These are phyloP conservation scores for Drosophila cardini DNA, from an alignment of 1,140 invertebrate species.

Conservation along the genomic window DNA sequence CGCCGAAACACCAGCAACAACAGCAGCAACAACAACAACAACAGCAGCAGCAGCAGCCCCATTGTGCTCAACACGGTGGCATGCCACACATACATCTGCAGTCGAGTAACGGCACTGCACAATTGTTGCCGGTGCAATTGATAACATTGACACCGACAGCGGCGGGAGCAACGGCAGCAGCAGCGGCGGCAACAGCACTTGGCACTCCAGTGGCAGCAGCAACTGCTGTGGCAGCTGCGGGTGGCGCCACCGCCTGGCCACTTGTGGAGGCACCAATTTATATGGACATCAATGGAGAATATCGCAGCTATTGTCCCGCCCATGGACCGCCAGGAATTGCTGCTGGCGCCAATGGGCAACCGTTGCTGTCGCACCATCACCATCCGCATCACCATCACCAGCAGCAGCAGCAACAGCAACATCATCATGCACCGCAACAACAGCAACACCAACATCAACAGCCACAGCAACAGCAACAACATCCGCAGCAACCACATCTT, in stretches of 20 bases:
- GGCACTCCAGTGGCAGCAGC: slow-evolving; percentile 30
- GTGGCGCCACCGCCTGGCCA: slow-evolving; percentile 58
- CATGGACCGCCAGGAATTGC: slow-evolving; percentile 72
- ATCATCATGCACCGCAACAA: slow-evolving; percentile 29
- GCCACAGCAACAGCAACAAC: slow-evolving; percentile 44
- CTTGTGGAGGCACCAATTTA: slow-evolving; percentile 80
- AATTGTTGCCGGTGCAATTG: slow-evolving; percentile 68
- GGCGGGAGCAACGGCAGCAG: slow-evolving; percentile 26
- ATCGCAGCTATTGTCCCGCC: slow-evolving; percentile 78
- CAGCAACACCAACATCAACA: slow-evolving; percentile 48
- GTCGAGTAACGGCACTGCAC: slow-evolving; percentile 44
- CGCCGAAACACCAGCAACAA: slow-evolving; percentile 45
- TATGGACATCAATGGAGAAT: slow-evolving; percentile 78
- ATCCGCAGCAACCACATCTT: slow-evolving; percentile 42
- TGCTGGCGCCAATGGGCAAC: slow-evolving; percentile 52
- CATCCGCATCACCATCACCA: slow-evolving; percentile 44
- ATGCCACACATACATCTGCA: slow-evolving; percentile 74
- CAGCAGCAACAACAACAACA: slow-evolving; percentile 57
- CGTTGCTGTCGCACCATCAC: slow-evolving; percentile 53
- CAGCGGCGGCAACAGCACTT: slow-evolving; percentile 36
- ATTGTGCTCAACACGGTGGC: slow-evolving; percentile 67
- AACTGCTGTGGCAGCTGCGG: slow-evolving; percentile 17
- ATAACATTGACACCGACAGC: slow-evolving; percentile 62
- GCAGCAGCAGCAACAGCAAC: slow-evolving; percentile 31
- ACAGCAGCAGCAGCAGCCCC: slow-evolving; percentile 50